These are phyloP conservation scores for Vanessa cardui DNA, from an alignment of 2,888 invertebrate genomes.

Conservation along the genomic window DNA sequence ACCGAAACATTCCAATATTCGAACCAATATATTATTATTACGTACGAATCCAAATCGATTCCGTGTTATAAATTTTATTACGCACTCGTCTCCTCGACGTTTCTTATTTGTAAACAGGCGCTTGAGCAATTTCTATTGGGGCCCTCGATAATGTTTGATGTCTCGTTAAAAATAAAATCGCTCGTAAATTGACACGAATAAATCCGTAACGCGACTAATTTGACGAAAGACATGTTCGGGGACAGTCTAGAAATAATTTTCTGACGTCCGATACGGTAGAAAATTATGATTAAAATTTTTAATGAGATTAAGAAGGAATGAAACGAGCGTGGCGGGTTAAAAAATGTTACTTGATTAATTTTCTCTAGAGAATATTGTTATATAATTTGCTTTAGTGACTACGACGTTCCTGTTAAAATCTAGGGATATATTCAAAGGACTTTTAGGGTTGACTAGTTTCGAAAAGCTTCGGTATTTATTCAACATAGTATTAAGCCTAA, in stretches of 20 bases:
- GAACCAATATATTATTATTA: constrained; percentile 81
- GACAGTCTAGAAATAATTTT: constrained; percentile 70
- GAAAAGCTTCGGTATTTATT: constrained; percentile 34
- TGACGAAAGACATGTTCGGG: constrained; percentile 71
- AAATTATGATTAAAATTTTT: constrained; percentile 72
- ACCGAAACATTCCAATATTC: constrained; percentile 80
- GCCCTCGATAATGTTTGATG: constrained; percentile 79
- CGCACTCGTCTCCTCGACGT: constrained; percentile 74
- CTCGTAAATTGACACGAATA: constrained; percentile 74
- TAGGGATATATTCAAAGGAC: not conserved
- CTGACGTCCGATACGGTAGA: constrained; percentile 56
- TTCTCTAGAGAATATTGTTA: constrained; percentile 49
- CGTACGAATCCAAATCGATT: constrained; percentile 77
- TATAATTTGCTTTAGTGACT: constrained; percentile 45
- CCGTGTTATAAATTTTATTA: constrained; percentile 81
- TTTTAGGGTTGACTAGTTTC: constrained; percentile 16
- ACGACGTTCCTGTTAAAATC: constrained; percentile 5
- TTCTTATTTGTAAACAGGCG: constrained; percentile 80
- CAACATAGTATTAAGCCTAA: constrained; percentile 50
- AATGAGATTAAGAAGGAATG: constrained; percentile 65
- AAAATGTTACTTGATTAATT: constrained; percentile 41
- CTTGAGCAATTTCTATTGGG: constrained; percentile 67
- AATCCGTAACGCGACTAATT: constrained; percentile 74
- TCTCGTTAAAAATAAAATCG: constrained; percentile 80
- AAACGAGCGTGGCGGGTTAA: constrained; percentile 28